Percentiles rank a stretch among this genome's conserved stretches.
These are phyloP conservation scores for Microctenopoma lineatum DNA, from an alignment of 2,797 vertebrate genomes.

Conservation along the genomic window DNA sequence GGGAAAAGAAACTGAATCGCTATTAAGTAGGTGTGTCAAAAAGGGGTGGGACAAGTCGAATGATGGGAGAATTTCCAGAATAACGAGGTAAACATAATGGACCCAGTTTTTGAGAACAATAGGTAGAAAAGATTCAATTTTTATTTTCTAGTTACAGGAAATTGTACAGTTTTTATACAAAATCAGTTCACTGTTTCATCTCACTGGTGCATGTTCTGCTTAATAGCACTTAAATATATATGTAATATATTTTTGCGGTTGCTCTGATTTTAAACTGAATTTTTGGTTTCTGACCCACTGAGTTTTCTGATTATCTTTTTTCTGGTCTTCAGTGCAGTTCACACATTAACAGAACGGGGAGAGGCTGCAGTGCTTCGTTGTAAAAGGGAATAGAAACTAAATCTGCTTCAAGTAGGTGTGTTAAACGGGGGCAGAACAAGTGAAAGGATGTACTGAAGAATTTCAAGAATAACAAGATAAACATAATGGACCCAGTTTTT, in stretches of 20 bases:
- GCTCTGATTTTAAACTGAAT: slow-evolving; percentile 82
- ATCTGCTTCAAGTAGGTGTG: slow-evolving; percentile 21
- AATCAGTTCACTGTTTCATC: no score
- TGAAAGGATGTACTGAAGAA: no score
- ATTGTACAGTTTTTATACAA: no score
- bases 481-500: no score
- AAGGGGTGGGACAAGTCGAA: neutral
- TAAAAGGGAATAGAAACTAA: no score
- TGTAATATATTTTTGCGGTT: slow-evolving; percentile 97
- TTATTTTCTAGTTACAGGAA: no score
- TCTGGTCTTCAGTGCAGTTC: slow-evolving; percentile 9
- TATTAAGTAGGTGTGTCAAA: slow-evolving; percentile 23
- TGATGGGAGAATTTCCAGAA: no score
- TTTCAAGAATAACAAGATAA: neutral
- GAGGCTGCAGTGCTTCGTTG: accelerated
- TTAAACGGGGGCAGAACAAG: neutral
- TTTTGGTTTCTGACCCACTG: slow-evolving; percentile 64
- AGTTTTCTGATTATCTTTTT: slow-evolving; percentile 54
- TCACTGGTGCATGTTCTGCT: slow-evolving; percentile 88
- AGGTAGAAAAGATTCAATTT: no score
- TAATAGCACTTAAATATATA: slow-evolving; percentile 89
- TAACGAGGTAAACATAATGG: neutral
- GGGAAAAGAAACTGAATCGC: no score
- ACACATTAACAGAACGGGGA: neutral
- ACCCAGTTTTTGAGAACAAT: no score